Base-by-base conservation (phyloP, 2,888 invertebrate genomes). In the Cerastis rubricosa region DNA sequence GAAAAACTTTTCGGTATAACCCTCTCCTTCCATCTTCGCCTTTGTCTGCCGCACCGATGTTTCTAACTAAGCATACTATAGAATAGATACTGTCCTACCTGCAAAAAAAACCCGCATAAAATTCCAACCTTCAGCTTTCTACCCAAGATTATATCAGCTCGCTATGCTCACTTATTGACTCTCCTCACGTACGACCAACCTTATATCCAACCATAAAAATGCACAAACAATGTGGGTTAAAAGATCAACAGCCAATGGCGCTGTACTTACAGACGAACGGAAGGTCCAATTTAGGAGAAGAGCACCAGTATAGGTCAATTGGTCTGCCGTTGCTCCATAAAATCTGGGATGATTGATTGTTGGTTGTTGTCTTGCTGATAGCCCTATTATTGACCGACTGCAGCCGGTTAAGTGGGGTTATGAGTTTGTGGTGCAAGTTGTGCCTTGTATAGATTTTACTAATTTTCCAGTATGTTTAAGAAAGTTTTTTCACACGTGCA, bases 231-330 rank as follows among this genome's bases (percentile, higher is more conserved):
- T 91, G 88, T 93, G 86, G 93, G 94, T 93, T 92, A 94, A 92
- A 94, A 93, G 94, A 94, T 93, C 94, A 94, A 93, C 91, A 91
- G 85, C 89, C 93, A 93, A 93, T 93, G 84, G 75, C 80, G 78
- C 89, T 83, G 77, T 85, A 77, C 83, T 84, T 85, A 74, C 85
- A 87, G 87, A 88, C 89, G 82, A 89, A 87, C 90, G 94, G 94
- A 95, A 93, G 92, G 83, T 83, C 84, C 92, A 93, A 94, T 94
- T 94, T 91, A 92, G 87, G 82, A 88, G 86, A 86, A 71, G 82
- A 88, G 80, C 89, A 86, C 85, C 89, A 87, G 88, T 89, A 90
- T 91, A 85, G 94, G 93, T 93, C 95, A 94, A 94, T 92, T 92
- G 87, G 82, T 83, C 80, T 85, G 85, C 76, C 76, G 84, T 80